A percentile compares a stretch with the other conserved stretches of the same genome.
Conservation (phyloP, 2,888 invertebrate genomes). For the Drosophila colorata region DNA sequence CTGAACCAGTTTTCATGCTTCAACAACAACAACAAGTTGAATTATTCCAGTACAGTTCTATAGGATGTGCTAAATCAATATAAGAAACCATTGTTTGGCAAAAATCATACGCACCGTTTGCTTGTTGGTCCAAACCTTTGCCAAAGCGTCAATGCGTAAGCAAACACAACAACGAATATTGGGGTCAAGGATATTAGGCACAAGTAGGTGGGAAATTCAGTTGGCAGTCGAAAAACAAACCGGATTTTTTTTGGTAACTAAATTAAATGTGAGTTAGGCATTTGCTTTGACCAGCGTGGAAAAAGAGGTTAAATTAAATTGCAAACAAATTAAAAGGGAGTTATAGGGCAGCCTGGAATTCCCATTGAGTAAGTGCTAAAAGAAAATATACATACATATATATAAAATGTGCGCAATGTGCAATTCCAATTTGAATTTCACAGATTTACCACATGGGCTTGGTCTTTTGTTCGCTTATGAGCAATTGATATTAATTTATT, state of each 20-base stretch:
- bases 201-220: conserved; percentile 29
- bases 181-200: conserved; percentile 61
- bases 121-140: conserved; percentile 34
- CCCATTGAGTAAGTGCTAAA: conserved; percentile 3
- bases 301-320: conserved; percentile 64
- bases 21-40: neutral
- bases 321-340: conserved; percentile 52
- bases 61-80: conserved; percentile 42
- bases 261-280: conserved; percentile 62
- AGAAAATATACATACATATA: neutral
- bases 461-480: conserved; percentile 36
- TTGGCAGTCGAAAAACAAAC: conserved; percentile 31
- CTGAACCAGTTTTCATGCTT: neutral
- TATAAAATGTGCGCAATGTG: conserved; percentile 19
- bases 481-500: conserved; percentile 78
- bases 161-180: conserved; percentile 52
- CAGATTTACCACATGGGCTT: conserved; percentile 51
- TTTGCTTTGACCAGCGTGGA: conserved; percentile 28
- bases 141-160: conserved; percentile 57
- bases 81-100: conserved; percentile 31
- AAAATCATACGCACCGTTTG: conserved; percentile 50
- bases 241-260: conserved; percentile 57
- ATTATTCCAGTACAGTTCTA: conserved; percentile 1
- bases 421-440: conserved; percentile 53
- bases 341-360: conserved; percentile 21